Percentiles rank a stretch among this genome's conserved stretches.
Evolutionary conservation across 1,140 invertebrate genomes (phyloP).

Genomic region (Leptonema lineaticorne): DNA sequence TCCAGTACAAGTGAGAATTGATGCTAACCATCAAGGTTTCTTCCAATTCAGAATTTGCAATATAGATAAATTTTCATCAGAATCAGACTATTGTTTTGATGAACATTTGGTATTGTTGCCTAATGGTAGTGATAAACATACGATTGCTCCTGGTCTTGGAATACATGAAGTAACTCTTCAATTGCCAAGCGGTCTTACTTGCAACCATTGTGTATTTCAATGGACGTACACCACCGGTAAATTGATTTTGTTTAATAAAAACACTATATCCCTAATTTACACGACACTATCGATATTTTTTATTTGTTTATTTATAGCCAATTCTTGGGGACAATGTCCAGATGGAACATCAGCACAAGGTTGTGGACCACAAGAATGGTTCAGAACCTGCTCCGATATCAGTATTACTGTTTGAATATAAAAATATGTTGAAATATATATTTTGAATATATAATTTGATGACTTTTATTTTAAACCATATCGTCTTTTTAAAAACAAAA

Average conservation of each 20-base stretch:
- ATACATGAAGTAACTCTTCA: constrained; percentile 32
- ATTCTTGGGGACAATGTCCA: constrained; percentile 59
- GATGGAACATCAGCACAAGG: constrained; percentile 52
- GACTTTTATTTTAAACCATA: too few relatives aligned
- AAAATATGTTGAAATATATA: too few relatives aligned
- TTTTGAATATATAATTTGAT: too few relatives aligned
- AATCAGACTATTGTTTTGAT: constrained; percentile 58
- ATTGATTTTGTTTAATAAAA: background rate
- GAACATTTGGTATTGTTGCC: constrained; percentile 47
- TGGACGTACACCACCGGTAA: constrained; percentile 56
- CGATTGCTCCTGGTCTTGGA: constrained; percentile 10
- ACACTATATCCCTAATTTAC: background rate
- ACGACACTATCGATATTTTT: constrained; percentile 39
- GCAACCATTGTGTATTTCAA: constrained; percentile 62
- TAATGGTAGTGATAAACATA: constrained; percentile 44
- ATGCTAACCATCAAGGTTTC: constrained; percentile 54
- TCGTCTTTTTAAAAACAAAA: too few relatives aligned
- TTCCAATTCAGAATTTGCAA: constrained; percentile 58
- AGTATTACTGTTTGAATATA: constrained; percentile 49
- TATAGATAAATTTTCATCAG: constrained; percentile 42
- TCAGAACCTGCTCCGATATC: constrained; percentile 69
- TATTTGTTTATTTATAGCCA: constrained; percentile 51
- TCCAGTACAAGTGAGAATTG: constrained; percentile 46
- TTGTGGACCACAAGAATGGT: constrained; percentile 68
- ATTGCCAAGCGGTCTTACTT: constrained; percentile 53